These are phyloP conservation scores for Brachypterus glaber DNA, from an alignment of 2,888 invertebrate species.

Conservation along the genomic window DNA sequence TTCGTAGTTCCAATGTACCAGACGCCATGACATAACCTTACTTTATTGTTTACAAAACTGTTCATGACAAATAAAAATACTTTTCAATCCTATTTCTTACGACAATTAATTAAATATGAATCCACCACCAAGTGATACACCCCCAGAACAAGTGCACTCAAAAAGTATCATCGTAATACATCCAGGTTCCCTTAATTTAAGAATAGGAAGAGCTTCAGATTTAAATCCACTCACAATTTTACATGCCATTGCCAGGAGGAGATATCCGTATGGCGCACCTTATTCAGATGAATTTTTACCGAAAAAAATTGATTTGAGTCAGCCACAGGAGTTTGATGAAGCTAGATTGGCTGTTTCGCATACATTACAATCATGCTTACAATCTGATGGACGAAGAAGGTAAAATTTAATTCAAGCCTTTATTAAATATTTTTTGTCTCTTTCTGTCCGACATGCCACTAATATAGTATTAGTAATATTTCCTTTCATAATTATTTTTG, in stretches of 20 bases:
- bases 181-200: constrained; percentile 81
- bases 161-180: constrained; percentile 87
- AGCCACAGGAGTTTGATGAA: constrained; percentile 73
- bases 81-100: too few relatives aligned
- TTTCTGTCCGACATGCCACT: too few relatives aligned
- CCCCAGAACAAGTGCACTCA: constrained; percentile 53
- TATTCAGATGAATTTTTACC: constrained; percentile 47
- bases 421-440: too few relatives aligned
- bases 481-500: too few relatives aligned
- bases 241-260: constrained; percentile 73
- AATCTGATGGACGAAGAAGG: constrained; percentile 69
- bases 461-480: too few relatives aligned
- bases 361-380: constrained; percentile 75
- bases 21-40: too few relatives aligned
- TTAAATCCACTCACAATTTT: constrained; percentile 74
- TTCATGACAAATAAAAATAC: too few relatives aligned
- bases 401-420: too few relatives aligned
- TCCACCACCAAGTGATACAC: too few relatives aligned
- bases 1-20: too few relatives aligned
- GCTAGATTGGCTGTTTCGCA: constrained; percentile 74
- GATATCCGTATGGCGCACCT: constrained; percentile 40
- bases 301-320: constrained; percentile 51
- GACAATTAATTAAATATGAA: too few relatives aligned
- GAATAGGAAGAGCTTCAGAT: constrained; percentile 87
- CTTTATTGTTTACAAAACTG: too few relatives aligned